Evolutionary conservation across 92 coral and sea anemone species (phyloP).

Genomic region (Isaurus tuberculatus): DNA sequence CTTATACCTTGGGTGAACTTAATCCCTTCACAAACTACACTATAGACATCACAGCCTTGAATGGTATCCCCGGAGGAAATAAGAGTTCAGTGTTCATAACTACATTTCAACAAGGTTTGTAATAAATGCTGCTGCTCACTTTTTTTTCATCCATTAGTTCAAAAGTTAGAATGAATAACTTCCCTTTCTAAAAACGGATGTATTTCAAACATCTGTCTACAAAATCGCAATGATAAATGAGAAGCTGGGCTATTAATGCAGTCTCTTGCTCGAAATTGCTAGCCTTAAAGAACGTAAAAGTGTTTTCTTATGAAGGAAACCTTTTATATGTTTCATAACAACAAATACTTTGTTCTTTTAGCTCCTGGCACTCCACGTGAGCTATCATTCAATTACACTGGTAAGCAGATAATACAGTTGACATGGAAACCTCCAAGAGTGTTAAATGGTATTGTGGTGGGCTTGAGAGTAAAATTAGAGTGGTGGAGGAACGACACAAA

Average conservation of each 20-base stretch:
- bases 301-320: too few relatives aligned
- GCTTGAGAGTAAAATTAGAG: constrained; percentile 32
- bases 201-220: too few relatives aligned
- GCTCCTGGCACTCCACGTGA: constrained; percentile 42
- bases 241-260: too few relatives aligned
- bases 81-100: constrained; percentile 16
- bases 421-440: constrained; percentile 25
- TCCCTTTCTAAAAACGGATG: too few relatives aligned
- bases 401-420: constrained; percentile 17
- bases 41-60: constrained; percentile 20
- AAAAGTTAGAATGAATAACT: too few relatives aligned
- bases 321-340: too few relatives aligned
- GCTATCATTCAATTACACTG: constrained; percentile 38
- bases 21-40: constrained; percentile 35
- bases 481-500: constrained; percentile 40
- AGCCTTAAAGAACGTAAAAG: too few relatives aligned
- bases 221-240: too few relatives aligned
- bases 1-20: constrained; percentile 14
- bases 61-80: constrained; percentile 39
- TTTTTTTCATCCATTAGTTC: too few relatives aligned
- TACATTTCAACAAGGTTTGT: constrained; percentile 19
- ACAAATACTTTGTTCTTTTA: background rate
- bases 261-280: too few relatives aligned
- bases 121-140: background rate
- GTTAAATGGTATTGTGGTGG: constrained; percentile 34